These are phyloP conservation scores for Adela reaumurella DNA, from an alignment of 2,888 invertebrate genomes.

Conservation along the genomic window DNA sequence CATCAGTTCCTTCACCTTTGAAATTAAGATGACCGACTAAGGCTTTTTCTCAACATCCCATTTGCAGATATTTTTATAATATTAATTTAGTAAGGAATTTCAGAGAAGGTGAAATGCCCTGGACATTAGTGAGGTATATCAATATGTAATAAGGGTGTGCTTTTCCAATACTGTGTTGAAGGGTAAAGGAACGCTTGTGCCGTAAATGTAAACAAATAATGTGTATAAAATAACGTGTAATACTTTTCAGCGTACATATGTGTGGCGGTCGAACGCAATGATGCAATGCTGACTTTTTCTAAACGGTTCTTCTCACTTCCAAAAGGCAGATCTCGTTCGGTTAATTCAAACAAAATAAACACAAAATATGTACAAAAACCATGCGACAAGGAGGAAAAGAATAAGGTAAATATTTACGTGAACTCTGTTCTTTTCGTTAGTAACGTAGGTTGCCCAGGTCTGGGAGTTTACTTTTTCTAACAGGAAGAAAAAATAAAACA, in stretches of 20 bases:
- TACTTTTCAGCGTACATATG: slow-evolving; percentile 57
- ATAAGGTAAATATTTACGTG: slow-evolving; percentile 49
- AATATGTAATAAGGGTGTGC: too few species aligned
- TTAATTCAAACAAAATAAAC: slow-evolving; percentile 53
- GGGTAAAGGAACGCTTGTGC: neutral
- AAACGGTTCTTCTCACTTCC: neutral
- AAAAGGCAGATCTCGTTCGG: slow-evolving; percentile 31
- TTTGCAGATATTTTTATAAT: too few species aligned
- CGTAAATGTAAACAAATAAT: slow-evolving; percentile 13
- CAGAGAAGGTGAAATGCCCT: too few species aligned
- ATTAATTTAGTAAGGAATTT: too few species aligned
- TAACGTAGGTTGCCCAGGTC: slow-evolving; percentile 40
- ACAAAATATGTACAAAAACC: slow-evolving; percentile 43
- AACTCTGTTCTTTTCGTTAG: slow-evolving; percentile 46
- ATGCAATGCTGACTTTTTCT: slow-evolving; percentile 48
- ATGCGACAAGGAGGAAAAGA: slow-evolving; percentile 42
- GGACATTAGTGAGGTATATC: too few species aligned
- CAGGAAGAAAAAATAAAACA: slow-evolving; percentile 33
- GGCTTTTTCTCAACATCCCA: too few species aligned
- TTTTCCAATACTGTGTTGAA: too few species aligned
- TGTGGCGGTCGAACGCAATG: slow-evolving; percentile 58
- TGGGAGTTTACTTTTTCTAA: slow-evolving; percentile 28
- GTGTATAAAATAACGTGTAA: slow-evolving; percentile 33
- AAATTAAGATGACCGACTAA: too few species aligned
- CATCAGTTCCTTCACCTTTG: too few species aligned